Percentiles rank a stretch among this genome's conserved stretches.
phyloP scores from a whole-genome alignment of 2,797 vertebrate species.

The Erethizon dorsatum region DNA sequence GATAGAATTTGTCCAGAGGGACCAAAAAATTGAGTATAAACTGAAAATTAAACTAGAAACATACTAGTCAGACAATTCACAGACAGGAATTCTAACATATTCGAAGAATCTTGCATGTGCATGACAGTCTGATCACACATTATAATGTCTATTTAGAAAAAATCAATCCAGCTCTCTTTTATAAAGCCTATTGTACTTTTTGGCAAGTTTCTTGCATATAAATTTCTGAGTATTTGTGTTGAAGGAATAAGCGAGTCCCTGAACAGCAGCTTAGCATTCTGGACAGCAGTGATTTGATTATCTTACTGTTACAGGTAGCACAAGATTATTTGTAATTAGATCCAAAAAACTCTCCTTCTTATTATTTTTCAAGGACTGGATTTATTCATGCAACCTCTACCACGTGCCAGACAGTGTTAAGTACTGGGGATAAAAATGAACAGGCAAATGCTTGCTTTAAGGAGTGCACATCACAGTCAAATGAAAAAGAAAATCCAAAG shows the following conservation, averaged over 20 bases:
- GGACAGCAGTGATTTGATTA: not conserved
- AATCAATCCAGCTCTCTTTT: not conserved
- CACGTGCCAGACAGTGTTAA: not conserved
- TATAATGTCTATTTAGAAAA: not conserved
- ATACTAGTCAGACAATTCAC: not conserved
- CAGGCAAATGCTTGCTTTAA: not conserved
- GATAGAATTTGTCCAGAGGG: not conserved
- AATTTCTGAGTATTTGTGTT: not conserved
- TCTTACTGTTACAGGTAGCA: not conserved
- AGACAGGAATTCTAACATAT: not conserved
- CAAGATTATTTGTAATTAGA: conserved; percentile 16
- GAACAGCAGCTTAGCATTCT: not conserved
- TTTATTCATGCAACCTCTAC: conserved; percentile 43
- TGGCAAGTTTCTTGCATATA: not conserved
- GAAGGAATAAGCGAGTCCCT: not conserved
- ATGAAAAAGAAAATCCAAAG: conserved; percentile 36
- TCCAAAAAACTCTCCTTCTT: not conserved
- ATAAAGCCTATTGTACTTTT: not conserved
- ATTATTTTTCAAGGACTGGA: not conserved
- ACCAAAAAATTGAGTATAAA: not conserved
- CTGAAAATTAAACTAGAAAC: conserved; percentile 44
- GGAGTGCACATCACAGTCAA: not conserved
- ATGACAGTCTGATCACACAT: not conserved
- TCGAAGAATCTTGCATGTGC: not conserved
- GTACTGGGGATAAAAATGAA: conserved; percentile 19